Base-by-base conservation (phyloP, 2,888 invertebrate species). In the Dorcus hopei region DNA sequence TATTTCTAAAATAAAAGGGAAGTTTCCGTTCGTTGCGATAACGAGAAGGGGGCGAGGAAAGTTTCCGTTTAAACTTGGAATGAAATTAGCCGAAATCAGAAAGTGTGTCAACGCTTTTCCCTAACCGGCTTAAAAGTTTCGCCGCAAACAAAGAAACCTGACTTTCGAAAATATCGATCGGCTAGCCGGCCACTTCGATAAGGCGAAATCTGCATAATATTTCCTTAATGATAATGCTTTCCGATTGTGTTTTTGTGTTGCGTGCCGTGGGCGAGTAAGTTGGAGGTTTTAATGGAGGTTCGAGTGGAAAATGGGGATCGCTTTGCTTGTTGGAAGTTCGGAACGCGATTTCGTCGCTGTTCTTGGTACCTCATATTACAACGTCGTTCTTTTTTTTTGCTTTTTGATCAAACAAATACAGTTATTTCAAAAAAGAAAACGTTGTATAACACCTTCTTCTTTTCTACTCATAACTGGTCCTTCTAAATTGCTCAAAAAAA, bases 141-240 rank as follows among this genome's bases (percentile, higher is more conserved):
- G 3, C 26, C 6, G 26, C 26, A 33, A 33, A 33, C 26, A 33
- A 33, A 33, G 26, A 33, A 33, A 33, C 26, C 26, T 33, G 26
- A 33, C 26, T 33, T 33, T 33, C 26, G 26, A 33, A 33, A 33
- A 7, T 33, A 33, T 33, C 26, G 26, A 33, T 6, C 26, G 26
- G 7, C 26, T 1, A 6, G 26, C 26, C 26, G 26, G 5, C 26
- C 26, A 5, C 26, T 45, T 59, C 55, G 58, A 61, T 63, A 65
- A 49, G 55, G 58, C 54, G 58, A 64, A 70, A 69, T 69, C 67
- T 71, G 65, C 68, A 66, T 69, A 69, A 66, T 67, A 67, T 68
- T 68, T 65, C 66, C 65, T 64, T 67, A 68, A 68, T 68, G 67
- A 59, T 66, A 69, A 68, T 69, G 59, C 64, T 64, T 61, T 62